These are phyloP conservation scores for Leptobrachium leishanense DNA, from an alignment of 2,113 vertebrate genomes.

Conservation along the genomic window DNA sequence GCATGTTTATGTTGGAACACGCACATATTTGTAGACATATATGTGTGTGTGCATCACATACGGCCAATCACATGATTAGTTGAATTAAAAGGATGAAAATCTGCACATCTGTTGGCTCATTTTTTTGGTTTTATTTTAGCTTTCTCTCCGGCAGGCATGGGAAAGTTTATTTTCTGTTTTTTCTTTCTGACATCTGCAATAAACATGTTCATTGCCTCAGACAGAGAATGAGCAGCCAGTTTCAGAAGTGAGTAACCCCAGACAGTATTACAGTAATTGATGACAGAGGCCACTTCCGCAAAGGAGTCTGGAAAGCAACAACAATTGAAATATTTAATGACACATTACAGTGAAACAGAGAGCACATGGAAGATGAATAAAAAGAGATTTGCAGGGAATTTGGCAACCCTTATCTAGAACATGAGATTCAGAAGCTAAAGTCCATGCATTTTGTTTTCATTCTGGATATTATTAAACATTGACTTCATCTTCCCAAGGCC, in stretches of 20 bases:
- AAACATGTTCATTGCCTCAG: constrained; percentile 57
- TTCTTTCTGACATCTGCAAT: constrained; percentile 51
- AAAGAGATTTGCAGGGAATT: constrained; percentile 30
- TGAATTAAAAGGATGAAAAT: constrained; percentile 23
- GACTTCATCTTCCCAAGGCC: not conserved
- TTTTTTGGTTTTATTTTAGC: constrained; percentile 41
- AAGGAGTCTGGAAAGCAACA: constrained; percentile 49
- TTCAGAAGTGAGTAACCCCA: constrained; percentile 56
- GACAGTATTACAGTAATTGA: constrained; percentile 58
- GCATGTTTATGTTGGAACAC: too few species aligned
- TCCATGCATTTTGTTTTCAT: constrained; percentile 12
- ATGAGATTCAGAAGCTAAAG: constrained; percentile 26
- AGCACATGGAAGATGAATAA: constrained; percentile 43
- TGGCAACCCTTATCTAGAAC: constrained; percentile 43
- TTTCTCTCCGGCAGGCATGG: constrained; percentile 38
- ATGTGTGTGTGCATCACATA: too few species aligned
- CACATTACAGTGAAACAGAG: constrained; percentile 43
- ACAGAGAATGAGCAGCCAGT: constrained; percentile 52
- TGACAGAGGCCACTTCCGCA: constrained; percentile 48
- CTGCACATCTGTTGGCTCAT: constrained; percentile 48
- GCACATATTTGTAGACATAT: too few species aligned
- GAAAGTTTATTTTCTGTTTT: constrained; percentile 54
- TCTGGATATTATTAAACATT: constrained; percentile 23
- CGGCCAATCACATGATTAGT: constrained; percentile 6
- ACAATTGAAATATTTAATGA: constrained; percentile 51